Percentiles rank a stretch among this genome's conserved stretches.
phyloP scores from a whole-genome alignment of 1,140 invertebrate species.

The Semibalanus balanoides region DNA sequence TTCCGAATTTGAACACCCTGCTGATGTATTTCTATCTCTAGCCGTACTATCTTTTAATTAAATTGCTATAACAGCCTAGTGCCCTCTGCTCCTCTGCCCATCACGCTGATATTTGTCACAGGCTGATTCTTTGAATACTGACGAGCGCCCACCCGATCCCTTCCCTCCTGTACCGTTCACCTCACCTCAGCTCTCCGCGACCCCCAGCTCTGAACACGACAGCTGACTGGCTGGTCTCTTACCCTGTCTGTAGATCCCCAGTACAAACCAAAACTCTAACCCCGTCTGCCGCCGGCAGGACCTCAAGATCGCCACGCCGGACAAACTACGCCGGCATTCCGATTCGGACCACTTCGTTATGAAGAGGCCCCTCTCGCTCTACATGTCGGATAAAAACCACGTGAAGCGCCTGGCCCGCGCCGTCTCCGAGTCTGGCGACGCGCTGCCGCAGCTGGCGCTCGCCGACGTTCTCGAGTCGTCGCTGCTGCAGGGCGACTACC shows the following conservation, averaged over 20 bases:
- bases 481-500: conserved; percentile 45
- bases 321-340: conserved; percentile 44
- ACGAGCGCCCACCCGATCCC: too few relatives aligned
- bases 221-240: background rate
- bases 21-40: too few relatives aligned
- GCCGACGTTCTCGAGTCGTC: conserved; percentile 43
- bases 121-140: too few relatives aligned
- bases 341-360: conserved; percentile 43
- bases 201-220: too few relatives aligned
- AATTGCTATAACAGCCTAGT: too few relatives aligned
- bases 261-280: background rate
- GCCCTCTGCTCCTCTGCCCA: too few relatives aligned
- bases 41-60: too few relatives aligned
- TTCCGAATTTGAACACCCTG: too few relatives aligned
- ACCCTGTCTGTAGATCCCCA: too few relatives aligned
- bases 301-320: conserved; percentile 18
- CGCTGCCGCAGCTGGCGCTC: conserved; percentile 9
- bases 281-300: background rate
- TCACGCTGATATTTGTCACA: too few relatives aligned
- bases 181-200: too few relatives aligned
- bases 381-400: background rate
- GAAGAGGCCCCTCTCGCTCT: background rate
- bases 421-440: conserved; percentile 6
- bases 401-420: background rate
- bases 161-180: too few relatives aligned